These are phyloP conservation scores for Hyppa rectilinea DNA, from an alignment of 2,888 invertebrate genomes.

Conservation along the genomic window DNA sequence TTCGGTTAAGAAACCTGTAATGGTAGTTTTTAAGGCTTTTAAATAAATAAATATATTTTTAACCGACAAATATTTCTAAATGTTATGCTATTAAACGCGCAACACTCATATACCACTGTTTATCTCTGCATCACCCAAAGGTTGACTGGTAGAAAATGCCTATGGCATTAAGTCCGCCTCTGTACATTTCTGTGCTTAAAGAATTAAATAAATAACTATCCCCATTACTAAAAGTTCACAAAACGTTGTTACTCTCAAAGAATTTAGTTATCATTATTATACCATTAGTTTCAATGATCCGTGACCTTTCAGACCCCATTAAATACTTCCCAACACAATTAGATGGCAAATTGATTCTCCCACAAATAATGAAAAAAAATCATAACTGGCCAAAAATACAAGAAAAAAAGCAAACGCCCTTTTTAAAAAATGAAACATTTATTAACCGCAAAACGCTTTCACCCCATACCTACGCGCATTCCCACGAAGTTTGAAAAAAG, in stretches of 20 bases:
- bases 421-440: constrained; percentile 43
- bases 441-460: constrained; percentile 71
- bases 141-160: too few species aligned
- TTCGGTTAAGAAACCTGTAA: too few species aligned
- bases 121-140: too few species aligned
- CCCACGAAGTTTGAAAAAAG: constrained; percentile 68
- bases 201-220: too few species aligned
- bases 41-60: too few species aligned
- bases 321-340: constrained; percentile 58
- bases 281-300: constrained; percentile 63
- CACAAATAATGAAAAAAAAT: constrained; percentile 58
- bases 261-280: constrained; percentile 57
- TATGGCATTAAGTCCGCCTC: too few species aligned
- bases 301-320: constrained; percentile 64
- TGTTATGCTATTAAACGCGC: too few species aligned
- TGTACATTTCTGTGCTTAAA: too few species aligned
- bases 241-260: constrained; percentile 5
- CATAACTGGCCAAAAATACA: constrained; percentile 51
- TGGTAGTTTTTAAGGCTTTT: too few species aligned
- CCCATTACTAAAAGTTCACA: neutral
- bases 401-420: constrained; percentile 46
- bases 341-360: constrained; percentile 60
- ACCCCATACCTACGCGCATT: constrained; percentile 66
- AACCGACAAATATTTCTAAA: too few species aligned
- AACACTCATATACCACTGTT: too few species aligned